phyloP scores from a whole-genome alignment of 2,888 invertebrate genomes.

The Himalopsyche japonica region DNA sequence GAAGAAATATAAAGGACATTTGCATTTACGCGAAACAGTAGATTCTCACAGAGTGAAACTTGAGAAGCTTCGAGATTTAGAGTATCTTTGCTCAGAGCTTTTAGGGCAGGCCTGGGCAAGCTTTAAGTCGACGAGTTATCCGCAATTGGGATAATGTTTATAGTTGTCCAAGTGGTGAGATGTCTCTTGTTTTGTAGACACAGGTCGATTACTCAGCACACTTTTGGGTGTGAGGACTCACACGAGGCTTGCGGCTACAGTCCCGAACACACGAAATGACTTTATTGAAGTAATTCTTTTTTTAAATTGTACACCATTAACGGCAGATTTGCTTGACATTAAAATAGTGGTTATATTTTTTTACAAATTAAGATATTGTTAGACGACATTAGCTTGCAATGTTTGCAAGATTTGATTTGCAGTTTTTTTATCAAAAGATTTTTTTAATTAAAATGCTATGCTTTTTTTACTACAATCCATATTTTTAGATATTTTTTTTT shows the following conservation, averaged over 20 bases:
- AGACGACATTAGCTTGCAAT: no score
- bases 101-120: conserved; percentile 30
- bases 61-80: background rate
- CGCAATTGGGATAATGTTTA: conserved; percentile 32
- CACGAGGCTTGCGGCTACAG: background rate
- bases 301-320: background rate
- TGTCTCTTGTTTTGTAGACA: conserved; percentile 25
- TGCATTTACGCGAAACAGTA: background rate
- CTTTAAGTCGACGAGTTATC: conserved; percentile 3
- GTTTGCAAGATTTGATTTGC: no score
- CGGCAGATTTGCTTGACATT: background rate
- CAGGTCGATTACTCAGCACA: conserved; percentile 28
- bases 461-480: no score
- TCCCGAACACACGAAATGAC: background rate
- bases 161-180: conserved; percentile 30
- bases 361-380: no score
- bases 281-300: background rate
- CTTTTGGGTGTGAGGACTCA: conserved; percentile 12
- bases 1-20: background rate
- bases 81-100: conserved; percentile 9
- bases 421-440: no score
- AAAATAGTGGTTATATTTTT: no score
- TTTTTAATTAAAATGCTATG: no score
- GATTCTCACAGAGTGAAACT: background rate
- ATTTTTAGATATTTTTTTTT: no score